Evolutionary conservation across 2,888 invertebrate genomes (phyloP).

Genomic region (Pollenia labialis): DNA sequence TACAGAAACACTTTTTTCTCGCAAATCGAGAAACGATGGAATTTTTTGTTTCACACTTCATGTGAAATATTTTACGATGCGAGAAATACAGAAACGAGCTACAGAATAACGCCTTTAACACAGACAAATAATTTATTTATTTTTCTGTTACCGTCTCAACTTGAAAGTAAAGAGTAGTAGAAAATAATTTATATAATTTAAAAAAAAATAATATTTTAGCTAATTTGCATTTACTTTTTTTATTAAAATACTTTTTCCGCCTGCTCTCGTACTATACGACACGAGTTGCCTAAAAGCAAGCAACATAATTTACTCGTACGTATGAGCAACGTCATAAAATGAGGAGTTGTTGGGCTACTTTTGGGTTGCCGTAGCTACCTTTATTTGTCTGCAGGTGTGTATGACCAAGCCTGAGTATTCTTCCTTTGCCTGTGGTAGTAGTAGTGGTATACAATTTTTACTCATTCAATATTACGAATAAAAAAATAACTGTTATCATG

Average conservation of each 20-base stretch:
- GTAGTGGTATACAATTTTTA: neutral
- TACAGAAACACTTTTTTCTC: no score
- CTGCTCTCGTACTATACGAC: neutral
- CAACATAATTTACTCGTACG: constrained; percentile 26
- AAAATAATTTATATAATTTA: neutral
- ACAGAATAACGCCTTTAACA: no score
- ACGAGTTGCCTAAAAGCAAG: constrained; percentile 35
- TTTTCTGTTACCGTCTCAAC: no score
- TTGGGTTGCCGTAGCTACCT: constrained; percentile 26
- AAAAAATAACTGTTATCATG: constrained; percentile 36
- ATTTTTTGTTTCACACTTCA: no score
- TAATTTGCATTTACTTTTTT: neutral
- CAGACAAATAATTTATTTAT: no score
- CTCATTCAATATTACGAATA: neutral
- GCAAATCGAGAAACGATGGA: no score
- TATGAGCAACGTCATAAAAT: constrained; percentile 63
- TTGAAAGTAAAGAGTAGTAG: no score
- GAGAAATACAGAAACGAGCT: no score
- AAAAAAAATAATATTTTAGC: neutral
- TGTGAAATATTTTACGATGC: no score
- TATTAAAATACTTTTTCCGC: neutral
- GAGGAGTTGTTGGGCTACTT: constrained; percentile 25
- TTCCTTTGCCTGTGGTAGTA: neutral
- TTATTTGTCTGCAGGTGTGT: neutral
- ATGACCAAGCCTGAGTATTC: neutral